A percentile compares a stretch with the other conserved stretches of the same genome.
phyloP scores from a whole-genome alignment of 2,113 vertebrate genomes.

The Podarcis muralis region DNA sequence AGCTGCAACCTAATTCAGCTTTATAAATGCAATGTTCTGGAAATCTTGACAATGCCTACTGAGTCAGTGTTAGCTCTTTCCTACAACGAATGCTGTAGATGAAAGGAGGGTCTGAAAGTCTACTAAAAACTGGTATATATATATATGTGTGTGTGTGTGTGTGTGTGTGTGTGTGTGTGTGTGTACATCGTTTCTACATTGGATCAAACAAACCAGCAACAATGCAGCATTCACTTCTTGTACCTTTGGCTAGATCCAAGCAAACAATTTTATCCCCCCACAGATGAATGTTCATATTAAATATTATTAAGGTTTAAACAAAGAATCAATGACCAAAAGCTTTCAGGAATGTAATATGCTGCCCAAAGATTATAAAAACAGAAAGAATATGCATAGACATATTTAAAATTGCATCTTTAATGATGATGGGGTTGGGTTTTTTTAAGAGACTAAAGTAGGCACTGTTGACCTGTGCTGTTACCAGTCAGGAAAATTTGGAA shows the following conservation, averaged over 20 bases:
- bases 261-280: neutral
- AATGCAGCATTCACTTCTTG: neutral
- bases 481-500: too few relatives aligned
- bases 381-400: too few relatives aligned
- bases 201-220: neutral
- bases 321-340: neutral
- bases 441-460: too few relatives aligned
- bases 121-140: neutral
- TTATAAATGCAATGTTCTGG: neutral
- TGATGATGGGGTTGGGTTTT: too few relatives aligned
- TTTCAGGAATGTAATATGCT: neutral
- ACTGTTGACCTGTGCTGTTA: too few relatives aligned
- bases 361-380: too few relatives aligned
- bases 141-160: too few relatives aligned
- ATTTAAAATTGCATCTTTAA: too few relatives aligned
- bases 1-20: neutral
- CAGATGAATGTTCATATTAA: neutral
- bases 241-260: neutral
- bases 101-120: neutral
- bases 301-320: neutral
- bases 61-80: rapidly evolving
- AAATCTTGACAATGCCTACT: neutral
- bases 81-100: neutral
- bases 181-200: neutral
- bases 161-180: too few relatives aligned